These are phyloP conservation scores for Cyclargus thomasi DNA, from an alignment of 1,140 invertebrate species.

Conservation along the genomic window DNA sequence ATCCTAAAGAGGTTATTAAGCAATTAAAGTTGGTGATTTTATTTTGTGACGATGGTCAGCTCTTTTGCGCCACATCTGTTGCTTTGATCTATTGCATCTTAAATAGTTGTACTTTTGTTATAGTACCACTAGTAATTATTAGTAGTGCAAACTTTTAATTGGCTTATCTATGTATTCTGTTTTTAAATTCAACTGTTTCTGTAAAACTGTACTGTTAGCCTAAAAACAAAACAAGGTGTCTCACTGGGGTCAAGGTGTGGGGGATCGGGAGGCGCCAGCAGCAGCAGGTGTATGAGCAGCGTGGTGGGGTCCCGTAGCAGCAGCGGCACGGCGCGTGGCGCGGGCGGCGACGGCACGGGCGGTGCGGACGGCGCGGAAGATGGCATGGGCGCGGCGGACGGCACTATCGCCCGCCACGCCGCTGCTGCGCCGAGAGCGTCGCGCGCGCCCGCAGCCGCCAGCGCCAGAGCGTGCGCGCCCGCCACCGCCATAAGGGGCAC, in stretches of 20 bases:
- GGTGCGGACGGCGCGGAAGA: conserved; percentile 53
- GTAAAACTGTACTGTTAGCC: too few species aligned
- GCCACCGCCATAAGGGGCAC: conserved; percentile 92
- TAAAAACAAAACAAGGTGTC: too few species aligned
- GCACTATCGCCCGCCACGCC: conserved; percentile 63
- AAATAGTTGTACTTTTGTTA: too few species aligned
- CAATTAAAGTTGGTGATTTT: too few species aligned
- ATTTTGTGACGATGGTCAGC: too few species aligned
- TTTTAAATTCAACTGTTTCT: too few species aligned
- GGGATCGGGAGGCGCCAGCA: conserved; percentile 86
- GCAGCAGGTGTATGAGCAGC: conserved; percentile 89
- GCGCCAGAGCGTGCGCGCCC: conserved; percentile 86
- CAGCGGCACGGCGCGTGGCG: conserved; percentile 60
- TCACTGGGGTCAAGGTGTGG: conserved; percentile 81
- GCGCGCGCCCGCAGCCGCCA: conserved; percentile 68
- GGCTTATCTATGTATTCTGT: too few species aligned
- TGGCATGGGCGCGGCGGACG: conserved; percentile 29
- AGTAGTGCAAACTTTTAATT: too few species aligned
- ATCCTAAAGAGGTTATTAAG: too few species aligned
- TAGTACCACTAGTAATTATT: too few species aligned
- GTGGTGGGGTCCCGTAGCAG: conserved; percentile 79
- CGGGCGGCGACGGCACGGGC: conserved; percentile 87
- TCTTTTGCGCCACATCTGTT: too few species aligned
- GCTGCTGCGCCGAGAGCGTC: conserved; percentile 61
- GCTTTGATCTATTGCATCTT: too few species aligned